Percentiles rank a stretch among this genome's conserved stretches.
Evolutionary conservation across 2,888 invertebrate species (phyloP).

Genomic region (Dascillus cervinus): DNA sequence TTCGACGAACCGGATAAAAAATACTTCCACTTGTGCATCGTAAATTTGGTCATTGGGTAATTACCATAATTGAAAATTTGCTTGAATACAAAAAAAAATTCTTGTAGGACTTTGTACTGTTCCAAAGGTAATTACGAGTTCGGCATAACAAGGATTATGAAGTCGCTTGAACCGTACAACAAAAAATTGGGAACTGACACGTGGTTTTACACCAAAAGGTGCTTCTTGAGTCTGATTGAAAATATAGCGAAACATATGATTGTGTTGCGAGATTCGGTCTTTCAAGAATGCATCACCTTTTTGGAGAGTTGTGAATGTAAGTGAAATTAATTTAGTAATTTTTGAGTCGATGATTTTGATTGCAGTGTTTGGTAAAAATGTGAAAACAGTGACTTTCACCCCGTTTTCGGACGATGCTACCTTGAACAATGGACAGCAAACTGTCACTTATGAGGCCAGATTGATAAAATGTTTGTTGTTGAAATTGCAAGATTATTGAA

Average conservation of each 20-base stretch:
- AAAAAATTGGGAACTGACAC: constrained; percentile 96
- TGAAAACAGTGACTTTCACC: constrained; percentile 75
- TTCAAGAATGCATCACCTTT: constrained; percentile 82
- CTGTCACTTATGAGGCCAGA: constrained; percentile 85
- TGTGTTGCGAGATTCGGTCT: constrained; percentile 75
- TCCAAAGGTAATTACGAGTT: constrained; percentile 99
- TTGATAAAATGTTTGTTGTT: constrained; percentile 74
- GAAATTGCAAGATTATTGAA: constrained; percentile 48
- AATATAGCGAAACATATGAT: constrained; percentile 87
- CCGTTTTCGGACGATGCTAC: constrained; percentile 65
- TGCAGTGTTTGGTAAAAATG: constrained; percentile 73
- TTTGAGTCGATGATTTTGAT: constrained; percentile 17
- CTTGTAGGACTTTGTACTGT: constrained; percentile 76
- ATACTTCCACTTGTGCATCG: constrained; percentile 92
- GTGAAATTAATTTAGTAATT: constrained; percentile 13
- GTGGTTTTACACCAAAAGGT: constrained; percentile 96
- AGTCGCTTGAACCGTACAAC: constrained; percentile 89
- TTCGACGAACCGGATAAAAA: constrained; percentile 92
- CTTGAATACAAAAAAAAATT: constrained; percentile 2
- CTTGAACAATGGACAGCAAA: constrained; percentile 68
- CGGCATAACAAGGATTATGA: constrained; percentile 94
- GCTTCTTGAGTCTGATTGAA: constrained; percentile 87
- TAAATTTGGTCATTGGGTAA: constrained; percentile 94
- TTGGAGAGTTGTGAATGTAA: constrained; percentile 81
- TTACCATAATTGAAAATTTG: background rate